phyloP scores from a whole-genome alignment of 2,113 vertebrate genomes.

The Anguilla rostrata region DNA sequence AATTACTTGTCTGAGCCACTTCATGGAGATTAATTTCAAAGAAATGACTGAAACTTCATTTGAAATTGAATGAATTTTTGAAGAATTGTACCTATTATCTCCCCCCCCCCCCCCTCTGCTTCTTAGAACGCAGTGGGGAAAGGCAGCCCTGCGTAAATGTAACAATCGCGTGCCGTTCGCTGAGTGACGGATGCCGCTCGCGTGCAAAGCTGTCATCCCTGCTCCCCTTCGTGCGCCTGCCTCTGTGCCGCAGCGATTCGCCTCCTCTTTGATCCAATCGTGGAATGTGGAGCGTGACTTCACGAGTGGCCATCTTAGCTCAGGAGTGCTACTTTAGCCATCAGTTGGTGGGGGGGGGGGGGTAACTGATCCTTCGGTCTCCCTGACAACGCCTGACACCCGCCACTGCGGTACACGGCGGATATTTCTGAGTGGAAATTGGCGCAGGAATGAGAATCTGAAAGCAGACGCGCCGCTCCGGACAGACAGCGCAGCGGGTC shows the following conservation, averaged over 20 bases:
- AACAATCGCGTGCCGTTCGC: too few species aligned
- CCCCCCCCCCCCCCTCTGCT: too few species aligned
- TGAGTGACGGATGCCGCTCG: neutral
- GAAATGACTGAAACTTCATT: neutral
- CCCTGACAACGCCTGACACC: neutral
- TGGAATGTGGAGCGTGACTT: neutral
- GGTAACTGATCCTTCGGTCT: neutral
- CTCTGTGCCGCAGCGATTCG: neutral
- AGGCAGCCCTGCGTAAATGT: too few species aligned
- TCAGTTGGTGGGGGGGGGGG: neutral
- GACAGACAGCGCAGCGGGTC: too few species aligned
- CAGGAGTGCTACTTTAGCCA: neutral
- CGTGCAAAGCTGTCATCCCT: neutral
- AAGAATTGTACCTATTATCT: too few species aligned
- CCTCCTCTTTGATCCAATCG: neutral
- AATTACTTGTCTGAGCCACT: neutral
- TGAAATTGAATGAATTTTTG: too few species aligned
- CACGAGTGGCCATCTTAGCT: neutral
- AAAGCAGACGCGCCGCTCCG: neutral
- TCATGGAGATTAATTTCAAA: neutral
- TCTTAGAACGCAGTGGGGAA: too few species aligned
- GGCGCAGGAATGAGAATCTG: neutral
- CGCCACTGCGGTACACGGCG: neutral
- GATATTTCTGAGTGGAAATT: neutral
- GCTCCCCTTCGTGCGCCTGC: neutral